A percentile compares a stretch with the other conserved stretches of the same genome.
Evolutionary conservation across 2,113 vertebrate genomes (phyloP).

Genomic region (Campylomormyrus tamandua): DNA sequence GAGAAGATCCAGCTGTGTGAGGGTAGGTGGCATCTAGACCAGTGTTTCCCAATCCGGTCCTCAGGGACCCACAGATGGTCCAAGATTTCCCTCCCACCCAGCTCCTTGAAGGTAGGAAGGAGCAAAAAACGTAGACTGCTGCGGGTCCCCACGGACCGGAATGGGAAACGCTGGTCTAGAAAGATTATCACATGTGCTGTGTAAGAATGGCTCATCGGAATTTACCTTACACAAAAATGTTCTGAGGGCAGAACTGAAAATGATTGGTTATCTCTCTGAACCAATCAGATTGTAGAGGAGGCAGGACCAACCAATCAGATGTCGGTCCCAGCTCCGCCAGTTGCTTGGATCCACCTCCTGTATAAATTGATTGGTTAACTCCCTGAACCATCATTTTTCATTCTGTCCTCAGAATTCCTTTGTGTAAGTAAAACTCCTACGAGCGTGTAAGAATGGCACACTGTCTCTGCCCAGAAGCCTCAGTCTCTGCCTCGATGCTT

Average conservation of each 20-base stretch:
- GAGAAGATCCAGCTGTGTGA: conserved; percentile 79
- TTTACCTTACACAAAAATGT: too few species aligned
- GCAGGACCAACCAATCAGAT: too few species aligned
- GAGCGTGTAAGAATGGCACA: neutral
- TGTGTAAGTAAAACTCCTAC: too few species aligned
- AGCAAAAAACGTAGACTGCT: neutral
- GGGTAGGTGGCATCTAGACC: conserved; percentile 48
- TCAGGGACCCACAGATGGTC: neutral
- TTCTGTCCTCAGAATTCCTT: too few species aligned
- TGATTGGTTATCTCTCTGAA: too few species aligned
- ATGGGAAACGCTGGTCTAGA: neutral
- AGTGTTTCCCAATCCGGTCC: conserved; percentile 11
- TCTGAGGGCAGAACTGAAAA: too few species aligned
- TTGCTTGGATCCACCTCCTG: too few species aligned
- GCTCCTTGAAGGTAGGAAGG: neutral
- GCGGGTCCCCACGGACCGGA: neutral
- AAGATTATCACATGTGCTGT: neutral
- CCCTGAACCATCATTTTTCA: too few species aligned
- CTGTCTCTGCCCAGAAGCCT: neutral
- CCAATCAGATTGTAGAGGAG: too few species aligned
- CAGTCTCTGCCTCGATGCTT: neutral
- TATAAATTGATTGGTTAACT: too few species aligned
- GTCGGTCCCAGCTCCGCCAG: too few species aligned
- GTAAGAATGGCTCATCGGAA: neutral
- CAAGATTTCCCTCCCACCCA: neutral